Conservation (phyloP, 2,113 vertebrate species). For the Monopterus albus region DNA sequence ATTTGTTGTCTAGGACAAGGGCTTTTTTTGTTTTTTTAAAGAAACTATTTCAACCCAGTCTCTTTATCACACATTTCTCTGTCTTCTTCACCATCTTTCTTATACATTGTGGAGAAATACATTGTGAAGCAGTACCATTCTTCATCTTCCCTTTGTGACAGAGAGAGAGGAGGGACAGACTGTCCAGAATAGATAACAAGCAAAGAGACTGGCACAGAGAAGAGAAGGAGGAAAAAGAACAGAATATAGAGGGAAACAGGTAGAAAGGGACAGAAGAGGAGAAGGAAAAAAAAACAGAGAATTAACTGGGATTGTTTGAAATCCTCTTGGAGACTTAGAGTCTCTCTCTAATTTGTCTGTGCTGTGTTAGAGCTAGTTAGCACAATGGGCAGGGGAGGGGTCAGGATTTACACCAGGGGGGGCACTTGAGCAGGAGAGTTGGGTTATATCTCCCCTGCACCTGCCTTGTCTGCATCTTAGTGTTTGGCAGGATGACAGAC, state of each 20-base stretch:
- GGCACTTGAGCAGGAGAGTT: slow-evolving; percentile 54
- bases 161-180: slow-evolving; percentile 70
- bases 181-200: slow-evolving; percentile 75
- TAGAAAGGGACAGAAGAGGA: slow-evolving; percentile 12
- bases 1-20: slow-evolving; percentile 50
- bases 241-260: slow-evolving; percentile 40
- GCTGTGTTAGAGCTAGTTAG: slow-evolving; percentile 46
- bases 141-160: slow-evolving; percentile 61
- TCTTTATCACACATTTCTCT: not conserved
- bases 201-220: slow-evolving; percentile 47
- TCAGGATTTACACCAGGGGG: slow-evolving; percentile 58
- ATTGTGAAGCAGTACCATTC: slow-evolving; percentile 72
- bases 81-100: slow-evolving; percentile 46
- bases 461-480: slow-evolving; percentile 31
- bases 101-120: slow-evolving; percentile 60
- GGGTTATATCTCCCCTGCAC: slow-evolving; percentile 50
- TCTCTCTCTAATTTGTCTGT: slow-evolving; percentile 39
- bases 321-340: slow-evolving; percentile 30
- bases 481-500: slow-evolving; percentile 45
- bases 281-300: slow-evolving; percentile 36
- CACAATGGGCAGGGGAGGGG: slow-evolving; percentile 52
- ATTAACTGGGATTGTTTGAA: slow-evolving; percentile 50
- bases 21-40: slow-evolving; percentile 34
- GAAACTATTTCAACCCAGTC: slow-evolving; percentile 39
- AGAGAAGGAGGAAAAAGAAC: slow-evolving; percentile 10